Evolutionary conservation across 2,797 vertebrate species (phyloP).

Genomic region (Miichthys miiuy): DNA sequence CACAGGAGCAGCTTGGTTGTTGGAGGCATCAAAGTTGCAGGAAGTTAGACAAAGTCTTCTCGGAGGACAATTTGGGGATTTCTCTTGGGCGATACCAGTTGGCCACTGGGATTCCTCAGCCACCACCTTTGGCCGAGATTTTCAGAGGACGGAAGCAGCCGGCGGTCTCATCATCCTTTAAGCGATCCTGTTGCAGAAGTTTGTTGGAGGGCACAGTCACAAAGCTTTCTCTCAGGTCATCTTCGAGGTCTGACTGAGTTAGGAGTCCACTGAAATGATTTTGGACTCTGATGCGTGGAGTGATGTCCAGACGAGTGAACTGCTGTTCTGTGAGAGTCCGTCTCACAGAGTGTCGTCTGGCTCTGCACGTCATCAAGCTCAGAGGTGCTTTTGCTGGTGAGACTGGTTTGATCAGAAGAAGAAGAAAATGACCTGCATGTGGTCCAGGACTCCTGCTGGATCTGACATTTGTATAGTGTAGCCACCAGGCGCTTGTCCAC

Average conservation of each 20-base stretch:
- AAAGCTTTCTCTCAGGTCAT: slow-evolving; percentile 78
- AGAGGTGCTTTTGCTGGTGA: slow-evolving; percentile 35
- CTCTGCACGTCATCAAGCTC: slow-evolving; percentile 44
- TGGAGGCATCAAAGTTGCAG: slow-evolving; percentile 88
- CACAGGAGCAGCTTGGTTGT: slow-evolving; percentile 80
- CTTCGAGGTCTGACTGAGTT: slow-evolving; percentile 78
- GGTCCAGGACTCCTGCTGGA: slow-evolving; percentile 69
- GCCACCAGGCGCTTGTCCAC: slow-evolving; percentile 17
- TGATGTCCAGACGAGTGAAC: slow-evolving; percentile 84
- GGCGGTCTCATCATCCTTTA: slow-evolving; percentile 77
- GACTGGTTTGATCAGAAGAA: slow-evolving; percentile 38
- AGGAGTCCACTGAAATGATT: slow-evolving; percentile 80
- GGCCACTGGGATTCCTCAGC: slow-evolving; percentile 65
- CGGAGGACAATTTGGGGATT: slow-evolving; percentile 48
- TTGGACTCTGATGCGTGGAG: slow-evolving; percentile 77
- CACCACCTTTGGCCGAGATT: slow-evolving; percentile 69
- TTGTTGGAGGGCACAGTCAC: slow-evolving; percentile 79
- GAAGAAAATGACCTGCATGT: slow-evolving; percentile 83
- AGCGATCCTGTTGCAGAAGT: slow-evolving; percentile 67
- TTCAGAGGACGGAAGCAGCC: slow-evolving; percentile 80
- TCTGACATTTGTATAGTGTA: slow-evolving; percentile 59
- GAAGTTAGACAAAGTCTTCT: slow-evolving; percentile 76
- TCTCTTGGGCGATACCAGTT: slow-evolving; percentile 71
- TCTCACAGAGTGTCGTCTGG: slow-evolving; percentile 52
- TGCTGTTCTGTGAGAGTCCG: slow-evolving; percentile 70